Base-by-base conservation (phyloP, 2,113 vertebrate genomes). In the Gallinago undulata region DNA sequence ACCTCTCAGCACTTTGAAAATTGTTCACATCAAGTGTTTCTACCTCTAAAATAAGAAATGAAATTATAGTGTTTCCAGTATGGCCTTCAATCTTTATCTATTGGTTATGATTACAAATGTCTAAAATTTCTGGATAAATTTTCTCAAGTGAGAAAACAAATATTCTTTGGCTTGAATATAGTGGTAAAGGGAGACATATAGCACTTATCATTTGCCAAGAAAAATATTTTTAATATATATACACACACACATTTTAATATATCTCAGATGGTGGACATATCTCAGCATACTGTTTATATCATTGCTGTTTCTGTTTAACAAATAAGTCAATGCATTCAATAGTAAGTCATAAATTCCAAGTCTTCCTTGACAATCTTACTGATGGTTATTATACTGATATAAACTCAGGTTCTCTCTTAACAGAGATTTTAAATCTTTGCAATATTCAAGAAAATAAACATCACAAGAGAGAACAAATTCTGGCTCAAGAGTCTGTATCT, bases 1-100 rank as follows among this genome's bases (percentile, higher is more conserved):
- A 83, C 30, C 45, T 79, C 53, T 90, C 66, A 87, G 70, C 35
- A 84, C 47, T 75, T 59, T 16, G 37, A 74, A 87, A 95, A 95
- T 48, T 81, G 80, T 41, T 50, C 80, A 75, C 47, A 89, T 63
- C 47, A 90, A 91, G 51, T 60, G 60, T 59, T 89, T 86, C 79
- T 67, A n/a, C 45, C 39, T 70, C 41, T 84, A 75, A 96, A 94
- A 78, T 35, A 75, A 76, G 47, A 93, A 87, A 47, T 19, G 47
- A 80, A 96, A 97, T 92, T 86, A 80, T 8, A 81, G 72, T 57
- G 35, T 69, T 95, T 90, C 59, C 55, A 84, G 21, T 25, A 83
- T 3, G 55, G 63, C 12, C 72, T 94, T 90, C 76, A 94, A 55
- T 87, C 68, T 93, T 92, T 86, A 48, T 82, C 12, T 53, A 59